A percentile compares a stretch with the other conserved stretches of the same genome.
These are phyloP conservation scores for Dryadula phaetusa DNA, from an alignment of 2,888 invertebrate genomes.

Conservation along the genomic window DNA sequence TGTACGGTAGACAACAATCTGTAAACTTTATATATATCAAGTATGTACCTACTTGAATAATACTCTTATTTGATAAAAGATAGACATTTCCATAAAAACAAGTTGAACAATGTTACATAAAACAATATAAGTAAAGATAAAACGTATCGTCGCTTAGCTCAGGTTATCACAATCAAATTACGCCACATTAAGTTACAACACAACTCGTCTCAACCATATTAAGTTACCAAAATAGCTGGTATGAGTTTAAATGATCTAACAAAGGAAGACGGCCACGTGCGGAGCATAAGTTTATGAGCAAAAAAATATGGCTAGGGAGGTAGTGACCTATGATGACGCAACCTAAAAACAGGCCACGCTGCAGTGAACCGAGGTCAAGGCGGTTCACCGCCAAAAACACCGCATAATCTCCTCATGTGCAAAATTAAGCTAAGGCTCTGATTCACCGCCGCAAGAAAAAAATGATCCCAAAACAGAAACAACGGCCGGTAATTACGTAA, in stretches of 20 bases:
- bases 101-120: slow-evolving; percentile 57
- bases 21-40: background rate
- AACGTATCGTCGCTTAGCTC: slow-evolving; percentile 48
- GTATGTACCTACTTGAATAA: background rate
- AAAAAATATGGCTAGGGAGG: slow-evolving; percentile 79
- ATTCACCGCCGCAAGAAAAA: slow-evolving; percentile 41
- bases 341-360: slow-evolving; percentile 79
- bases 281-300: slow-evolving; percentile 74
- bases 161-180: slow-evolving; percentile 69
- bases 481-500: slow-evolving; percentile 10
- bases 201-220: slow-evolving; percentile 65
- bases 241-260: slow-evolving; percentile 73
- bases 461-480: slow-evolving; percentile 33
- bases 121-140: slow-evolving; percentile 48
- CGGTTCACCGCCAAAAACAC: slow-evolving; percentile 72
- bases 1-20: background rate
- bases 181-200: slow-evolving; percentile 67
- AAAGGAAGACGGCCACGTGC: slow-evolving; percentile 80
- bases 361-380: slow-evolving; percentile 74
- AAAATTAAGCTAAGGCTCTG: slow-evolving; percentile 48
- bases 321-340: slow-evolving; percentile 83
- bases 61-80: slow-evolving; percentile 25
- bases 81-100: slow-evolving; percentile 31
- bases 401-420: slow-evolving; percentile 63
- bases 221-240: slow-evolving; percentile 70